phyloP scores from a whole-genome alignment of 1,140 invertebrate genomes.

The Solenopsis invicta region DNA sequence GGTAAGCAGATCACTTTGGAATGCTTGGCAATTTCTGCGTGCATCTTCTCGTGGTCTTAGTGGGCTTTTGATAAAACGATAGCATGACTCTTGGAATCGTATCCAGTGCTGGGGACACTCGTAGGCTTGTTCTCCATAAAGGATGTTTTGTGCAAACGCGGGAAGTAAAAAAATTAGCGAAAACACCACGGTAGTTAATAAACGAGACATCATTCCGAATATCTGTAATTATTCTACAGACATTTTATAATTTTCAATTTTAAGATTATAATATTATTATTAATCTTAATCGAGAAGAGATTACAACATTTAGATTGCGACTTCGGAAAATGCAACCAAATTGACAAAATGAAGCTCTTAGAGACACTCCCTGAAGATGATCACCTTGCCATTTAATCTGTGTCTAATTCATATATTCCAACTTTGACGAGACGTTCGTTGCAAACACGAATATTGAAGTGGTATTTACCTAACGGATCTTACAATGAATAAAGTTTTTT shows the following conservation, averaged over 20 bases:
- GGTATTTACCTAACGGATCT: background rate
- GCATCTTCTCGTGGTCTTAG: conserved; percentile 92
- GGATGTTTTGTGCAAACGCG: conserved; percentile 73
- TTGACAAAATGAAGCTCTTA: background rate
- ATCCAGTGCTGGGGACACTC: conserved; percentile 95
- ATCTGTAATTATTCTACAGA: background rate
- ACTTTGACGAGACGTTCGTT: background rate
- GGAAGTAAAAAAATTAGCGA: conserved; percentile 1
- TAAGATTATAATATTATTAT: background rate
- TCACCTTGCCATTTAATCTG: background rate
- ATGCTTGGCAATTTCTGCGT: conserved; percentile 92
- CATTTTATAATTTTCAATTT: conserved; percentile 11
- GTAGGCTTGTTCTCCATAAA: conserved; percentile 81
- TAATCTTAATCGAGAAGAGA: background rate
- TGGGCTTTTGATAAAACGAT: conserved; percentile 95
- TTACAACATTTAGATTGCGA: background rate
- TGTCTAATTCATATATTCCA: background rate
- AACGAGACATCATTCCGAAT: background rate
- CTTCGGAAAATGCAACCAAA: background rate
- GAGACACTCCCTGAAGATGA: conserved; percentile 1
- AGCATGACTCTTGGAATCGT: conserved; percentile 92
- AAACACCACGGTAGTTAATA: conserved; percentile 1
- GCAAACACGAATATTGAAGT: background rate
- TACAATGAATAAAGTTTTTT: background rate
- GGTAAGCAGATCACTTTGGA: conserved; percentile 93